Percentiles rank a stretch among this genome's conserved stretches.
Evolutionary conservation across 37 sponge, comb jelly and placozoan species (phyloP).

Genomic region (Cladorhizidae sp.): DNA sequence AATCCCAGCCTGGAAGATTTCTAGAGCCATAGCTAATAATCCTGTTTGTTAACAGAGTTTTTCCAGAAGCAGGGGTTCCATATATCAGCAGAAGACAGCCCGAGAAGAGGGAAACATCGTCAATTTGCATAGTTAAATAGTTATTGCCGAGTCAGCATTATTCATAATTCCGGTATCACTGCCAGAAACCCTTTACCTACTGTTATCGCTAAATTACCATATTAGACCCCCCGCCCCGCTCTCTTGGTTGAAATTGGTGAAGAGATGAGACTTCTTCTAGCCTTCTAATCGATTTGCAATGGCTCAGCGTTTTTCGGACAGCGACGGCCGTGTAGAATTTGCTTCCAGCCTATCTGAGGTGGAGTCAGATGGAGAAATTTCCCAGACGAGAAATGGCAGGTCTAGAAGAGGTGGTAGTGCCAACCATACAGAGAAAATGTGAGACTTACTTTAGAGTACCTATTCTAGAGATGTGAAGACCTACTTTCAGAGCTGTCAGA

Average conservation of each 20-base stretch:
- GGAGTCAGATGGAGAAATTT: slow-evolving; percentile 17
- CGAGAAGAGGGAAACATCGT: background rate
- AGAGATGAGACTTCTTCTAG: background rate
- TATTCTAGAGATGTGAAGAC: too few relatives aligned
- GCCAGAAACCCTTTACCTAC: background rate
- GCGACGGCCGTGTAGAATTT: slow-evolving; percentile 23
- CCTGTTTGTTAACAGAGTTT: slow-evolving; percentile 41
- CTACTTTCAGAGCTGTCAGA: too few relatives aligned
- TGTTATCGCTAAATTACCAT: too few relatives aligned
- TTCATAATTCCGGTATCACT: background rate
- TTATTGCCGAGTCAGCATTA: background rate
- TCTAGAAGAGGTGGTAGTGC: background rate
- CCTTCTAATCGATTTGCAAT: background rate
- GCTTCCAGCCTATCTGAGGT: slow-evolving; percentile 24
- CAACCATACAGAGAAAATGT: too few relatives aligned
- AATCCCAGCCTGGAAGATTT: background rate
- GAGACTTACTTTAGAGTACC: too few relatives aligned
- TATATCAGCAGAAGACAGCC: slow-evolving; percentile 55
- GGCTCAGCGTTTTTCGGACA: background rate
- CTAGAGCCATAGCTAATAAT: slow-evolving; percentile 1
- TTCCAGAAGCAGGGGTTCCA: slow-evolving; percentile 78
- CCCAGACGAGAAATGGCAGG: background rate
- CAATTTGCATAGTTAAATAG: background rate
- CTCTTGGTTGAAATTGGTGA: too few relatives aligned
- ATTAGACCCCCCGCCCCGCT: too few relatives aligned